Evolutionary conservation across 2,113 vertebrate genomes (phyloP).

Genomic region (Cololabis saira): DNA sequence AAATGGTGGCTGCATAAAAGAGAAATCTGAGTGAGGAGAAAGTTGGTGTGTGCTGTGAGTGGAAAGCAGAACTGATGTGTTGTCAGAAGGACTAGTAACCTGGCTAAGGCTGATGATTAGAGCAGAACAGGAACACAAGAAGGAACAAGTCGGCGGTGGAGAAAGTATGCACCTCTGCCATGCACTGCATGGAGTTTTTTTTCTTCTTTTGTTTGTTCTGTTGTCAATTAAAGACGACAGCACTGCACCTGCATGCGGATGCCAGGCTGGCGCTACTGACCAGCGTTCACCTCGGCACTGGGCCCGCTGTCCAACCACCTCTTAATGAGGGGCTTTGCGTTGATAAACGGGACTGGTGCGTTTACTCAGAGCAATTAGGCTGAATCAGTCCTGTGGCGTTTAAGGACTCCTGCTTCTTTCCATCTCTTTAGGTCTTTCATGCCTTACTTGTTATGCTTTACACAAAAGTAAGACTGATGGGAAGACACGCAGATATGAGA

Average conservation of each 20-base stretch:
- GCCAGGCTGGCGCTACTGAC: conserved; percentile 52
- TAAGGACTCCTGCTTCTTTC: conserved; percentile 29
- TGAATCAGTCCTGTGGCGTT: conserved; percentile 54
- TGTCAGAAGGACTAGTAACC: conserved; percentile 56
- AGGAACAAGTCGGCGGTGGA: not conserved
- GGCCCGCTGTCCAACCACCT: conserved; percentile 60
- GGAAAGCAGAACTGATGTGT: conserved; percentile 42
- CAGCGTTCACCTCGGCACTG: conserved; percentile 60
- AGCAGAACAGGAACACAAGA: conserved; percentile 21
- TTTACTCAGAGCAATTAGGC: conserved; percentile 67
- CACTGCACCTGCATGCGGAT: conserved; percentile 69
- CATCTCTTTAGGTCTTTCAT: conserved; percentile 4
- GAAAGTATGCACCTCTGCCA: conserved; percentile 40
- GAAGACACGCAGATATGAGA: conserved; percentile 36
- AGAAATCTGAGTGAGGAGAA: conserved; percentile 17
- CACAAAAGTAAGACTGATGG: conserved; percentile 48
- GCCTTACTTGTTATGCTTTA: conserved; percentile 21
- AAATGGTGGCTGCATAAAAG: conserved; percentile 1
- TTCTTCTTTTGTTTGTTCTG: conserved; percentile 42
- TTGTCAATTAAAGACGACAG: conserved; percentile 71
- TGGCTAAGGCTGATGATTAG: conserved; percentile 56
- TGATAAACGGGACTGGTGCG: conserved; percentile 61
- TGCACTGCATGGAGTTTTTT: conserved; percentile 53
- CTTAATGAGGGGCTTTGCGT: conserved; percentile 79
- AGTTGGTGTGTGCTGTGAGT: conserved; percentile 30